A percentile compares a stretch with the other conserved stretches of the same genome.
These are phyloP conservation scores for Limnephilus rhombicus DNA, from an alignment of 2,888 invertebrate species.

Conservation along the genomic window DNA sequence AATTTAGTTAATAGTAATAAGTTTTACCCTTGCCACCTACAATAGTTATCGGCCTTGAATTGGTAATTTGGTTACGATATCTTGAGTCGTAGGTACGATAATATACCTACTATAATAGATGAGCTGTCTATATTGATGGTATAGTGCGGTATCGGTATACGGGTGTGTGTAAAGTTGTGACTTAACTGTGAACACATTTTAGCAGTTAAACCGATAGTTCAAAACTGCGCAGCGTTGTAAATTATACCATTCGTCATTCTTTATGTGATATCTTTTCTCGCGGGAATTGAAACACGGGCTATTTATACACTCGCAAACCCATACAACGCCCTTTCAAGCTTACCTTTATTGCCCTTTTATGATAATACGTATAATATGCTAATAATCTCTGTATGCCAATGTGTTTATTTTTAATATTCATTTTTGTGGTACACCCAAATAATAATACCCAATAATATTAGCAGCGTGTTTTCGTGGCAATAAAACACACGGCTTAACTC, in stretches of 20 bases:
- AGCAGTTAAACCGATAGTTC: conserved; percentile 19
- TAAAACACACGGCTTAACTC: background rate
- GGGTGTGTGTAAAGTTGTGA: conserved; percentile 9
- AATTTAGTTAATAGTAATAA: conserved; percentile 16
- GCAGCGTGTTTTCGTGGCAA: background rate
- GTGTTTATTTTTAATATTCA: background rate
- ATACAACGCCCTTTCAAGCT: background rate
- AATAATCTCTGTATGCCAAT: background rate
- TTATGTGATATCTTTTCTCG: conserved; percentile 1
- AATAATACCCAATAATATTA: background rate
- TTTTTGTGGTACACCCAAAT: background rate
- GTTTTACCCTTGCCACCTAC: background rate
- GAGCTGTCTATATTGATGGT: too few relatives aligned
- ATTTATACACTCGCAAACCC: background rate
- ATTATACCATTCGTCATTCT: conserved; percentile 12
- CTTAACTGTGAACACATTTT: conserved; percentile 38
- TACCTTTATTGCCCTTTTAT: conserved; percentile 1
- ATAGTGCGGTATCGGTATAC: background rate
- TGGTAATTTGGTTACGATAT: conserved; percentile 41
- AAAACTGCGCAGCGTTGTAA: background rate
- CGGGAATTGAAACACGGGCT: background rate
- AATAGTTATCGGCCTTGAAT: conserved; percentile 15
- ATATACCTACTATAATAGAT: background rate
- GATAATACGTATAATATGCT: background rate
- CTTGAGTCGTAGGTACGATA: background rate